Evolutionary conservation across 2,888 invertebrate species (phyloP), one percentile per base, ranked within the genome.

Genomic region (Coelinius sp.): DNA sequence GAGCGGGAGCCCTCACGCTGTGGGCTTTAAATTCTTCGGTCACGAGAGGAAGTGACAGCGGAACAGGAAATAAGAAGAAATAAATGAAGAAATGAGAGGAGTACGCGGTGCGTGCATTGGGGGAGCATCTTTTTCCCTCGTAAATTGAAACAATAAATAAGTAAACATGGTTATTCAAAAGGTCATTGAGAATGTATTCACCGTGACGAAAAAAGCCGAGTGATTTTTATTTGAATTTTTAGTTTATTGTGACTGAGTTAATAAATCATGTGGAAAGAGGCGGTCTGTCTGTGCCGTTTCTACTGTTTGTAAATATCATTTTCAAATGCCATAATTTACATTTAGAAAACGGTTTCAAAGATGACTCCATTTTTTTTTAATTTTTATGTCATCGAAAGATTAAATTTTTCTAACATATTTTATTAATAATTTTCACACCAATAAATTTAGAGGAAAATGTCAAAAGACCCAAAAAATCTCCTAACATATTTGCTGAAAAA

Each of bases 1-100:
- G 67, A 52, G 31, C 38, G 44, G n/a, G 20, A 12, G 65, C 38
- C 53, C 73, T 59, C 73, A 59, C 63, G 68, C 44, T 38, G 53
- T 12, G 3, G n/a, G 49, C 41, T 63, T 20, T 71, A 71, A 67
- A 71, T 71, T 71, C 63, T 44, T 41, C 68, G 53, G 24, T 49
- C 59, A 31, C 22, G 25, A 59, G 59, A 17, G 20, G 66, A 71
- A 31, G 35, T 59, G 49, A 71, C 56, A 62, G 38, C 12, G 31
- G 64, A 14, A 62, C 62, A 49, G 35, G 41, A 64, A 56, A 63
- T 63, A 63, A 68, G 49, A 62, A 35, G 24, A 27, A 71, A 46
- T 41, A 41, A 63, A 63, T 63, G 24, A 59, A 56, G 44, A 14
- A 66, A 25, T n/a, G n/a, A 31, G 67, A 41, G 0, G 35, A 63